Percentiles rank a stretch among this genome's conserved stretches.
Evolutionary conservation across 2,888 invertebrate genomes (phyloP).

Genomic region (Dugesia japonica): DNA sequence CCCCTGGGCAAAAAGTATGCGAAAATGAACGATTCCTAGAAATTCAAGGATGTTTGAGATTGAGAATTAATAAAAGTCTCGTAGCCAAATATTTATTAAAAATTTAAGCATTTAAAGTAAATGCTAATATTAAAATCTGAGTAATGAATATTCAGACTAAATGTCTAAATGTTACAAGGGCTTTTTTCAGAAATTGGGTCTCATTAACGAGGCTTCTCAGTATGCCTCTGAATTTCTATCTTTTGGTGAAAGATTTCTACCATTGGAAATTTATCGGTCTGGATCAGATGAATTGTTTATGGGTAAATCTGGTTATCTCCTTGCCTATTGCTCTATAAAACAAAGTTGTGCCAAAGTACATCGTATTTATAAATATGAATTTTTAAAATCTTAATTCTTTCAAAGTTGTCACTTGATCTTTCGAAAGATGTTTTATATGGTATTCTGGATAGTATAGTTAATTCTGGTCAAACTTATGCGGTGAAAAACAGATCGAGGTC

Average conservation of each 20-base stretch:
- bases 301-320: slow-evolving; percentile 65
- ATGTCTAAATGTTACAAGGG: too few species aligned
- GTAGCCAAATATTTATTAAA: too few species aligned
- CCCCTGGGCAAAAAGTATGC: too few species aligned
- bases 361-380: too few species aligned
- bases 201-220: not conserved
- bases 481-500: slow-evolving; percentile 35
- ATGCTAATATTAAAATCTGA: too few species aligned
- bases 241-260: slow-evolving; percentile 49
- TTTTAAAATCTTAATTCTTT: too few species aligned
- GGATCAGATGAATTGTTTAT: slow-evolving; percentile 68
- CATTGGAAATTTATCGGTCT: slow-evolving; percentile 43
- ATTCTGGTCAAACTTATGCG: slow-evolving; percentile 60
- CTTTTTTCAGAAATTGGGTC: slow-evolving; percentile 20
- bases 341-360: not conserved
- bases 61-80: too few species aligned
- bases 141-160: too few species aligned
- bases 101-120: too few species aligned
- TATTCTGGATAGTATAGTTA: slow-evolving; percentile 58
- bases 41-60: too few species aligned
- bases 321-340: not conserved
- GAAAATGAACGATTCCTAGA: too few species aligned
- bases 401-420: slow-evolving; percentile 40
- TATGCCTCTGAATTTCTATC: not conserved
- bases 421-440: slow-evolving; percentile 51